Evolutionary conservation across 2,797 vertebrate genomes (phyloP).

Genomic region (Crenichthys baileyi): DNA sequence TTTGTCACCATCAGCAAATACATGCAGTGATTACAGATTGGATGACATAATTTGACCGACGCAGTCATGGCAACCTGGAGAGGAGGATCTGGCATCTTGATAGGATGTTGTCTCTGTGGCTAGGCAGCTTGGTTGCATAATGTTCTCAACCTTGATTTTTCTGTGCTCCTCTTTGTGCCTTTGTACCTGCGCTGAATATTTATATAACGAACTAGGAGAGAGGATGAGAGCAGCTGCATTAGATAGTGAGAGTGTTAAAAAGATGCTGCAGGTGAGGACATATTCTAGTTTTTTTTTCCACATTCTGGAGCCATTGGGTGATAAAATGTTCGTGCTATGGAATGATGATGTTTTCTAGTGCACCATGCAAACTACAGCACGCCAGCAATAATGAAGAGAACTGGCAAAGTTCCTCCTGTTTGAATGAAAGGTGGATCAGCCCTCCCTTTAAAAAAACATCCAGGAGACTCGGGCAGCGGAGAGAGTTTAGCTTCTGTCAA

Average conservation of each 20-base stretch:
- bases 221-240: conserved; percentile 15
- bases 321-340: neutral
- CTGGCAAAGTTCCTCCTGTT: neutral
- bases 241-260: conserved; percentile 11
- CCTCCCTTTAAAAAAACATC: neutral
- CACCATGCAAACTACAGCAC: neutral
- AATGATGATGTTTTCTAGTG: neutral
- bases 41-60: conserved; percentile 51
- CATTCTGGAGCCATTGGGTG: neutral
- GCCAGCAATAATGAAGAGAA: neutral
- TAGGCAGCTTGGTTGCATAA: conserved; percentile 53
- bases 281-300: neutral
- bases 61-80: conserved; percentile 67
- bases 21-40: conserved; percentile 44
- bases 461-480: conserved; percentile 28
- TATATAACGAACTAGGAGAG: conserved; percentile 8
- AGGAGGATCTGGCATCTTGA: conserved; percentile 37
- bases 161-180: conserved; percentile 42
- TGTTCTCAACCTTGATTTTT: conserved; percentile 48
- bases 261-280: neutral
- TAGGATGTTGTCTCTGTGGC: conserved; percentile 43
- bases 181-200: conserved; percentile 40
- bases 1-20: conserved; percentile 30
- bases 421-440: neutral
- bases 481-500: conserved; percentile 37